Evolutionary conservation across 2,113 vertebrate species (phyloP).

Genomic region (Uria aalge): DNA sequence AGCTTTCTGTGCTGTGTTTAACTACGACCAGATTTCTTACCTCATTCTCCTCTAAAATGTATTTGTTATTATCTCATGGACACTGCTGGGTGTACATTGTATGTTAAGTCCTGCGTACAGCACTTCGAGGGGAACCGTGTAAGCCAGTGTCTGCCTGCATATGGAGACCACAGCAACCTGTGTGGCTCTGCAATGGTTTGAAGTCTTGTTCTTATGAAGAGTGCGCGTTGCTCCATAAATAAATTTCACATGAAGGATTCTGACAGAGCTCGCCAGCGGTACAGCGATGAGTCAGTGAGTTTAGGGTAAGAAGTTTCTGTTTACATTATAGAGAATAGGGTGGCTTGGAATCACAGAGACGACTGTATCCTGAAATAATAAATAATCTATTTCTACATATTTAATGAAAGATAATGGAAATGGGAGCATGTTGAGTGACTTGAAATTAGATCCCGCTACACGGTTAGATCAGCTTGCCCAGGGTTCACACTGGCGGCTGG

Average conservation of each 20-base stretch:
- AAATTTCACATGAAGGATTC: not conserved
- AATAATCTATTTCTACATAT: not conserved
- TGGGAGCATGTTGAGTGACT: not conserved
- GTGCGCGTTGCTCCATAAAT: not conserved
- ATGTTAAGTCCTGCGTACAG: accelerated
- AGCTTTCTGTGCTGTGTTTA: not conserved
- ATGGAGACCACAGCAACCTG: not conserved
- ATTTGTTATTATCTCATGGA: not conserved
- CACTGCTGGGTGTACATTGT: not conserved
- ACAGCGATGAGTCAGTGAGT: not conserved
- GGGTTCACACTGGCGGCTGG: not conserved
- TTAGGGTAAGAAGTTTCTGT: not conserved
- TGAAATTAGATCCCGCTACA: not conserved
- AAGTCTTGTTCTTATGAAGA: not conserved
- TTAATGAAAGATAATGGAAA: not conserved
- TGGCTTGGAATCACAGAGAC: not conserved
- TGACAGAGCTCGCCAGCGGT: not conserved
- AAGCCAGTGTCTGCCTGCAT: not conserved
- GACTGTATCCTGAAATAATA: not conserved
- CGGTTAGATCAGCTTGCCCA: not conserved
- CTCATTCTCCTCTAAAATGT: not conserved
- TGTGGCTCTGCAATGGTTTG: not conserved
- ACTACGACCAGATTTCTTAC: not conserved
- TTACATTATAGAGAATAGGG: not conserved
- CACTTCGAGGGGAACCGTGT: accelerated